Base-by-base conservation (phyloP, 1,140 invertebrate species). In the Dermatophagoides farinae region DNA sequence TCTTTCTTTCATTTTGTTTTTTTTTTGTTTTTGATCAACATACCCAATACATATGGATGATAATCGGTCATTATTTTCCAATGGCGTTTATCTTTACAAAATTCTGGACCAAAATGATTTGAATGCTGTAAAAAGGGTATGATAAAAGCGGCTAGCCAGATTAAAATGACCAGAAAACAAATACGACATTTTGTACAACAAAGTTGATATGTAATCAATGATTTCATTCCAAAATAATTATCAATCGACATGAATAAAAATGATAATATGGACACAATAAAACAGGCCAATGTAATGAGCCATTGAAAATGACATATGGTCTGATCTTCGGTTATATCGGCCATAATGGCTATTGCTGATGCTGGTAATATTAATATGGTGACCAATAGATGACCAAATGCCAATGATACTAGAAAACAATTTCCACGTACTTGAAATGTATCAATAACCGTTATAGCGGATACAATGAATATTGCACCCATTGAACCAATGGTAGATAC, bases 401-500 rank as follows among this genome's bases (percentile, higher is more conserved):
- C 83, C 6, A 84, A 75, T 70, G 83, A 85, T n/a, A 83, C 83
- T 51, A 86, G 70, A 68, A 82, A 85, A 14, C 81, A 77, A 66
- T 86, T 85, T n/a, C 84, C 65, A n/a, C 61, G 62, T 6, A 66
- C 62, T 41, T 66, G 65, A 18, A 66, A 62, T 38, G 65, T 59
- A 16, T 66, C 65, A 37, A 66, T 63, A 6, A 66, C 65, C 6
- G 60, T 82, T 37, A 84, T 77, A 4, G 82, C 79, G 38, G 79
- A 81, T 66, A 84, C 83, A 76, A 83, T 82, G 67, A 84, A 84
- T 49, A 84, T 78, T 66, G 83, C 82, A 23, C 82, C 82, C 39
- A 84, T 76, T 62, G 80, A 81, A 4, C 84, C 84, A 18, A 83
- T 67, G 0, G 79, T 77, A 0, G 81, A 75, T 38, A 82, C 73